Evolutionary conservation across 2,888 invertebrate species (phyloP), one percentile per base, ranked within the genome.

Genomic region (Horisme vitalbata): DNA sequence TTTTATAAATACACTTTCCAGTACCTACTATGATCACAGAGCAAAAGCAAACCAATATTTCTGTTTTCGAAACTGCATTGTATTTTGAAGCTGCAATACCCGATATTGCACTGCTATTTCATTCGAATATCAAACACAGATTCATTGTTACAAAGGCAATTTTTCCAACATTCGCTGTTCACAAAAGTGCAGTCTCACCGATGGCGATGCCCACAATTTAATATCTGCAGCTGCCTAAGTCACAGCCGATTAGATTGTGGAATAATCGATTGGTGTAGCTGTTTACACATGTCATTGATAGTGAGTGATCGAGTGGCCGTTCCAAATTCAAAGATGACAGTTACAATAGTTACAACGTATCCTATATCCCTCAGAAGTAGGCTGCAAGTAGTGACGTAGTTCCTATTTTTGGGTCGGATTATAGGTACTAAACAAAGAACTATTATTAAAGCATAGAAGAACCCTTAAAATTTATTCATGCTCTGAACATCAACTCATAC

Each of bases 171-270:
- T 38, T 41, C 46, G 39, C 39, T 24, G 24, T 33, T 44, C 44
- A 38, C 20, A 53, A 57, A 49, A 61, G 56, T 63, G 66, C 75
- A 66, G 75, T 71, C 71, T 75, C 72, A 65, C 62, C n/a, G n/a
- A n/a, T n/a, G n/a, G n/a, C 11, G 59, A 67, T 70, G 66, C 71
- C 30, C 70, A 71, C 83, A 75, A 77, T 78, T 80, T 77, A 83
- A 83, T 82, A 84, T 80, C 72, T 71, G 73, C 70, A 71, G 65
- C 65, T 65, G 68, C 55, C 55, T 65, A 79, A 77, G 71, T 46
- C 37, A 74, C 18, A 28, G 49, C 58, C 71, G 63, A 48, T 52
- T 51, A 35, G 36, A 51, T 35, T 34, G 14, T 33, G 21, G 30
- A 41, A 44, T 49, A 46, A 46, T 47, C 36, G 38, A 52, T 47